Conservation (phyloP, 2,888 invertebrate genomes). For the Argyresthia albistria region DNA sequence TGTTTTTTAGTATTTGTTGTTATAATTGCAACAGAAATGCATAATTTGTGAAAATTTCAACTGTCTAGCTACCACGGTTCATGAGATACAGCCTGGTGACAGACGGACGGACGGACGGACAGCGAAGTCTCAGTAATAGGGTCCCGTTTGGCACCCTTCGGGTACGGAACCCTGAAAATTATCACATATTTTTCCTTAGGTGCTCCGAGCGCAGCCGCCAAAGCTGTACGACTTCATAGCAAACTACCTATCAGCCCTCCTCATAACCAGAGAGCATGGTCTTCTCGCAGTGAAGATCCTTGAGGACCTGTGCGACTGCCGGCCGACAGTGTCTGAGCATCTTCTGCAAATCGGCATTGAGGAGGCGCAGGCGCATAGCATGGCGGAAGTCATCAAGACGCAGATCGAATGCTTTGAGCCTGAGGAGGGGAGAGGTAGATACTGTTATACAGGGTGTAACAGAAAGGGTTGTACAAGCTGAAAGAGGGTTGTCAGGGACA, state of each 20-base stretch:
- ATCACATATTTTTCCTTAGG: constrained; percentile 39
- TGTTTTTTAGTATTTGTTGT: no score
- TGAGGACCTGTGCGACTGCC: constrained; percentile 58
- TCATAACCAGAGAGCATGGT: constrained; percentile 77
- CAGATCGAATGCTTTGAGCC: constrained; percentile 36
- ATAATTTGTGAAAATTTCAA: no score
- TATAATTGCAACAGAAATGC: no score
- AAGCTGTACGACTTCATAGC: constrained; percentile 78
- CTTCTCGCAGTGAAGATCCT: constrained; percentile 48
- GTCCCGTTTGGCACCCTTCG: no score
- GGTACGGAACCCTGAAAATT: no score
- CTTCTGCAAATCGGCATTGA: constrained; percentile 36
- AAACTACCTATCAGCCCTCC: constrained; percentile 79
- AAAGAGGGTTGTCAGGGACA: no score
- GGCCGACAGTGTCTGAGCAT: constrained; percentile 45
- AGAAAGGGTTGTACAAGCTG: no score
- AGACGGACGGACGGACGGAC: no score
- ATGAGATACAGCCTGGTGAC: no score
- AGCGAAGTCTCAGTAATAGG: no score
- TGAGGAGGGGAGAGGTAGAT: constrained; percentile 37
- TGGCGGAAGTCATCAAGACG: constrained; percentile 44
- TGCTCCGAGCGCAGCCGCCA: constrained; percentile 77
- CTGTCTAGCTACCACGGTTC: no score
- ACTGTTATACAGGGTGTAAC: no score
- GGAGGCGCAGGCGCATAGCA: constrained; percentile 9